Conservation (phyloP, 1,140 invertebrate genomes). For the Archivesica marissinica region DNA sequence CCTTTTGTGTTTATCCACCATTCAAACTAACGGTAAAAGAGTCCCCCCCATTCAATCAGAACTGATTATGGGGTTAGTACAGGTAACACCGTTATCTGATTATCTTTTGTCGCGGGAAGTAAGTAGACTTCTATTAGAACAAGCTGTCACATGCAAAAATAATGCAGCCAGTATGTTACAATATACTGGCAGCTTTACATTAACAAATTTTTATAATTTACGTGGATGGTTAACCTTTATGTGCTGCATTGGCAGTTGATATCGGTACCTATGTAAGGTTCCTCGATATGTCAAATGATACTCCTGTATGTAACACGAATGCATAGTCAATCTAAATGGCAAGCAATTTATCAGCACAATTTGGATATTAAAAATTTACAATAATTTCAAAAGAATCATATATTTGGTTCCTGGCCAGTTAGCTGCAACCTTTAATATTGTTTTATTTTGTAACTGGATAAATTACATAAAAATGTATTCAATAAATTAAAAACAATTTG, state of each 20-base stretch:
- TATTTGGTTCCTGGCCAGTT: too few relatives aligned
- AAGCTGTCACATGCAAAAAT: slow-evolving; percentile 51
- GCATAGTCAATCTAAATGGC: not conserved
- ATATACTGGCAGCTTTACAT: slow-evolving; percentile 12
- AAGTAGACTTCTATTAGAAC: slow-evolving; percentile 11
- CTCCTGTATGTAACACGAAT: not conserved
- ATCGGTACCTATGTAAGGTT: not conserved
- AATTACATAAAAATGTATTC: too few relatives aligned
- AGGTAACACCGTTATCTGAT: slow-evolving; percentile 55
- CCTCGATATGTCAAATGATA: not conserved
- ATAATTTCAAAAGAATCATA: too few relatives aligned
- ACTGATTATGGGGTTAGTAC: slow-evolving; percentile 59
- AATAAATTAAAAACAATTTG: too few relatives aligned
- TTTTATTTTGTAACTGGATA: too few relatives aligned
- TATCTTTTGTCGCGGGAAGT: slow-evolving; percentile 61
- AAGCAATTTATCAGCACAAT: too few relatives aligned
- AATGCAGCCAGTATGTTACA: slow-evolving; percentile 9
- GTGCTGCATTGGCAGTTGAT: not conserved
- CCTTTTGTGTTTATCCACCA: slow-evolving; percentile 46
- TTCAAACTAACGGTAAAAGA: slow-evolving; percentile 49
- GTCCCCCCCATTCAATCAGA: slow-evolving; percentile 35
- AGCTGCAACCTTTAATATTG: too few relatives aligned
- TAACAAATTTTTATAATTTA: slow-evolving; percentile 11
- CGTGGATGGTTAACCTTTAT: slow-evolving; percentile 2
- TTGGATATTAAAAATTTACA: too few relatives aligned